Evolutionary conservation across 2,888 invertebrate species (phyloP).

Genomic region (Drosophila affinis): DNA sequence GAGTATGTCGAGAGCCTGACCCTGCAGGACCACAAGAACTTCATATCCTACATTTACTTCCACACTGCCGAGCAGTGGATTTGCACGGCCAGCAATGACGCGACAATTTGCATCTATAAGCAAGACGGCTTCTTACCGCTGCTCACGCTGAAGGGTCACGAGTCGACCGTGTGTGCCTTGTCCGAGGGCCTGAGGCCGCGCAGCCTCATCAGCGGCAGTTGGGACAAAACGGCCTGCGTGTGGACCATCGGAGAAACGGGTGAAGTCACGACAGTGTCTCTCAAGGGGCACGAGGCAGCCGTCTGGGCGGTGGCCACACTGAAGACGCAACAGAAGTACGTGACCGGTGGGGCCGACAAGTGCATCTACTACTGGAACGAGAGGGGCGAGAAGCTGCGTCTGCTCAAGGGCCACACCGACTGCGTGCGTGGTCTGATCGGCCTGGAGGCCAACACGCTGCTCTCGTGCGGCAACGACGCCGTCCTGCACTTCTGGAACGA

Average conservation of each 20-base stretch:
- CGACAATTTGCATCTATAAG: constrained; percentile 91
- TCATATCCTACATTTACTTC: constrained; percentile 92
- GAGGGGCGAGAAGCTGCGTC: constrained; percentile 87
- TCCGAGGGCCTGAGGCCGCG: constrained; percentile 84
- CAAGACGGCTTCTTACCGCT: constrained; percentile 88
- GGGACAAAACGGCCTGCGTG: constrained; percentile 94
- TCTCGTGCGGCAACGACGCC: constrained; percentile 97
- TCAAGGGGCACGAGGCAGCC: constrained; percentile 91
- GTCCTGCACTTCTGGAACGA: constrained; percentile 93
- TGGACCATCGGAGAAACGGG: constrained; percentile 88
- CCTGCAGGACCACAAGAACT: constrained; percentile 92
- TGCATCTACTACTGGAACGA: constrained; percentile 92
- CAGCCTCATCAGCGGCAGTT: constrained; percentile 92
- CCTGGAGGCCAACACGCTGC: constrained; percentile 89
- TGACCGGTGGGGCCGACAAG: constrained; percentile 97
- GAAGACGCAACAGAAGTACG: constrained; percentile 82
- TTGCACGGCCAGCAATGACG: constrained; percentile 95
- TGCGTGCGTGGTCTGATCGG: constrained; percentile 93
- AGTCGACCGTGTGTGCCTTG: constrained; percentile 85
- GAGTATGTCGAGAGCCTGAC: constrained; percentile 88
- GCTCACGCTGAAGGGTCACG: constrained; percentile 90
- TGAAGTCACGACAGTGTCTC: constrained; percentile 85
- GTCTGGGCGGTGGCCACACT: constrained; percentile 91
- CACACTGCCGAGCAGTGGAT: constrained; percentile 90
- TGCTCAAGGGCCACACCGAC: constrained; percentile 93